phyloP scores from a whole-genome alignment of 2,888 invertebrate species.

The Tupiocoris notatus region DNA sequence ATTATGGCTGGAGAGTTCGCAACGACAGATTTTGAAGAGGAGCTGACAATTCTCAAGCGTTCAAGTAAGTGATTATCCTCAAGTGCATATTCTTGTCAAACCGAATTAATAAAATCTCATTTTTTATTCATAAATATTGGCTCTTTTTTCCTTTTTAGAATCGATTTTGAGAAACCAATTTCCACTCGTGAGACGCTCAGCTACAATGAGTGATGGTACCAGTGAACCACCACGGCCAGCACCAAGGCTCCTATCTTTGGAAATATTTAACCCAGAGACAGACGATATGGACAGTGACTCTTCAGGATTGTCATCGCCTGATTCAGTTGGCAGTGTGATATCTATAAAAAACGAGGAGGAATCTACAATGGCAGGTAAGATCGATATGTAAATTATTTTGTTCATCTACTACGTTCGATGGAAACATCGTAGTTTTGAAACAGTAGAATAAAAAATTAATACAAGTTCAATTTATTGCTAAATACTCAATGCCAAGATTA shows the following conservation, averaged over 20 bases:
- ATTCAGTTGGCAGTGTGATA: constrained; percentile 82
- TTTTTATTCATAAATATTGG: background rate
- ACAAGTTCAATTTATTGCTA: too few species aligned
- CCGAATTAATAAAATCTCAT: too few species aligned
- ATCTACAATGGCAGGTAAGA: background rate
- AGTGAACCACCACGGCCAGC: constrained; percentile 57
- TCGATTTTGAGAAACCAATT: constrained; percentile 56
- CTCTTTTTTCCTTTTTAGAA: background rate
- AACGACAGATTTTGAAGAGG: constrained; percentile 4
- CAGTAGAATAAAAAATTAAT: too few species aligned
- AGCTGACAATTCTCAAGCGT: background rate
- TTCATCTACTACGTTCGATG: too few species aligned
- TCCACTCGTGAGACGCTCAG: constrained; percentile 71
- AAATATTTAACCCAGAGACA: constrained; percentile 85
- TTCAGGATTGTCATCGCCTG: constrained; percentile 82
- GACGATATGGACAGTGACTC: constrained; percentile 89
- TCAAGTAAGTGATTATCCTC: constrained; percentile 25
- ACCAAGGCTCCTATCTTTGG: constrained; percentile 74
- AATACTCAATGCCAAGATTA: too few species aligned
- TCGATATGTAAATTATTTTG: too few species aligned
- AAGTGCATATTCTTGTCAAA: too few species aligned
- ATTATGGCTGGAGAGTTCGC: constrained; percentile 9
- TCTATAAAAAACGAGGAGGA: constrained; percentile 68
- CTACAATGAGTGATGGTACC: constrained; percentile 53
- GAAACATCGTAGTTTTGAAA: too few species aligned